Evolutionary conservation across 2,888 invertebrate species (phyloP).

Genomic region (Thelaira solivaga): DNA sequence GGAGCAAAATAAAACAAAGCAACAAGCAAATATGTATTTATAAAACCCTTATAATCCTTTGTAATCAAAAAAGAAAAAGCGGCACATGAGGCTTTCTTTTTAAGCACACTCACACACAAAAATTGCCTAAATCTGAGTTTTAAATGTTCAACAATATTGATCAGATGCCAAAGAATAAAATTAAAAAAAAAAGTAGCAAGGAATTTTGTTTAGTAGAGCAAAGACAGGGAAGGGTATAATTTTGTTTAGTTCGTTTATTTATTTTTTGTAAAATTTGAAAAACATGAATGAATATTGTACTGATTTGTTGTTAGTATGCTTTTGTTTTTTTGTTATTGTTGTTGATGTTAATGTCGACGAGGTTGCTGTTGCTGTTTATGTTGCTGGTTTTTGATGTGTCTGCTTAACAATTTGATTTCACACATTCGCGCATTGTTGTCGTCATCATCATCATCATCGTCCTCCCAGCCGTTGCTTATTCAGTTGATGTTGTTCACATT

Average conservation of each 20-base stretch:
- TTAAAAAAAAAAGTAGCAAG: background rate
- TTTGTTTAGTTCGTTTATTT: background rate
- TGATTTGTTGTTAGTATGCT: slow-evolving; percentile 44
- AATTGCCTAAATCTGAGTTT: slow-evolving; percentile 10
- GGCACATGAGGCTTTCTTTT: slow-evolving; percentile 27
- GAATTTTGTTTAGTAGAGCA: slow-evolving; percentile 28
- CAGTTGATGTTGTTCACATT: slow-evolving; percentile 36
- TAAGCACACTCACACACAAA: background rate
- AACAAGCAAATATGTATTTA: background rate
- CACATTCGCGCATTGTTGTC: slow-evolving; percentile 62
- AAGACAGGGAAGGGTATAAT: background rate
- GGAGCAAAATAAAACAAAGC: slow-evolving; percentile 33
- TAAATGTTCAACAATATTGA: slow-evolving; percentile 30
- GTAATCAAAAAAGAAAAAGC: slow-evolving; percentile 21
- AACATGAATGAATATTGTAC: slow-evolving; percentile 75
- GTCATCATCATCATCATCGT: slow-evolving; percentile 20
- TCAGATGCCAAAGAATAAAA: slow-evolving; percentile 27
- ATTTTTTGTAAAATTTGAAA: slow-evolving; percentile 52
- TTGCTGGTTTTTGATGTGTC: slow-evolving; percentile 58
- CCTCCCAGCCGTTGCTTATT: slow-evolving; percentile 4
- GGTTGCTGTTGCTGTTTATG: background rate
- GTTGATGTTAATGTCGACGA: background rate
- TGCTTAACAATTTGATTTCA: slow-evolving; percentile 71
- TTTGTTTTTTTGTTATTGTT: slow-evolving; percentile 15
- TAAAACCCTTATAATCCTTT: slow-evolving; percentile 56